phyloP scores from a whole-genome alignment of 2,888 invertebrate genomes.

The Prosapia bicincta region DNA sequence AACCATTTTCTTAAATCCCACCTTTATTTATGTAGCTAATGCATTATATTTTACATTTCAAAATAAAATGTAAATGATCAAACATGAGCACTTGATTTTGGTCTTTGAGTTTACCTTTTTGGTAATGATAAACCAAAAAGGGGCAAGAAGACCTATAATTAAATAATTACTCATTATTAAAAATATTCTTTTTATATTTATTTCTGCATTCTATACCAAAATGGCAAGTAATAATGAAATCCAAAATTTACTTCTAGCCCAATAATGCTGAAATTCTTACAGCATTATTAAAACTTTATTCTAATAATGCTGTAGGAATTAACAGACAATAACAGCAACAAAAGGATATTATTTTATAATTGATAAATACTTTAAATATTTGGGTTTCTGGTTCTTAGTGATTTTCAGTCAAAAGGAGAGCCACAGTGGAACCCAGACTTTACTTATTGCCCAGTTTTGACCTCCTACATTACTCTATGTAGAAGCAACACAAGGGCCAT shows the following conservation, averaged over 20 bases:
- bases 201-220: too few species aligned
- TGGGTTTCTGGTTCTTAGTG: constrained; percentile 9
- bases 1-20: too few species aligned
- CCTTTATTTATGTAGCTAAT: too few species aligned
- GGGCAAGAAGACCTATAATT: background rate
- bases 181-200: background rate
- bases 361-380: too few species aligned
- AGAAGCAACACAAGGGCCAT: constrained; percentile 1
- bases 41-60: too few species aligned
- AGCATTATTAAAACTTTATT: too few species aligned
- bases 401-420: background rate
- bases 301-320: too few species aligned
- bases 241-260: too few species aligned
- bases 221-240: too few species aligned
- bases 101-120: background rate
- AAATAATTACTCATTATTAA: background rate
- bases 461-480: background rate
- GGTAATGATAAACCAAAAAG: background rate
- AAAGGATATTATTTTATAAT: too few species aligned
- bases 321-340: too few species aligned
- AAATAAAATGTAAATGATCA: background rate
- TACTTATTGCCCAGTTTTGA: constrained; percentile 3
- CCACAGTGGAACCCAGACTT: constrained; percentile 13
- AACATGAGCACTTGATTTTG: background rate
- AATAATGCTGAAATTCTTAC: too few species aligned